These are phyloP conservation scores for Cherax destructor DNA, from an alignment of 1,140 invertebrate species.

Conservation along the genomic window DNA sequence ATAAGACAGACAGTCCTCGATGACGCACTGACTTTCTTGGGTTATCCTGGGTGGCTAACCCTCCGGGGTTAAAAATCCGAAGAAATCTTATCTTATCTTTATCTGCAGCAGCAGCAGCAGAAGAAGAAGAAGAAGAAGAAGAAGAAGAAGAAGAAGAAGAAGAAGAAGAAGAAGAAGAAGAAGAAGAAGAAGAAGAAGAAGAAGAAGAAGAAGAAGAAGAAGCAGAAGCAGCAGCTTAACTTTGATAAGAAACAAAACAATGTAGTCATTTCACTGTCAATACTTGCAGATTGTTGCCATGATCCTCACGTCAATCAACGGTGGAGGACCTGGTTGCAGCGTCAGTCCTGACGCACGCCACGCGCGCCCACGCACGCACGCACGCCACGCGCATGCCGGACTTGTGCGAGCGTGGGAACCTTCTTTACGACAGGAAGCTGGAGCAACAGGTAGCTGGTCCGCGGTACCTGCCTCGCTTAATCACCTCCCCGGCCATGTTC, in stretches of 20 bases:
- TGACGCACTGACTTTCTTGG: too few relatives aligned
- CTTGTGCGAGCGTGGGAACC: constrained; percentile 63
- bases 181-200: not conserved
- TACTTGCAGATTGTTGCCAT: too few relatives aligned
- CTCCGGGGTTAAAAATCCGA: too few relatives aligned
- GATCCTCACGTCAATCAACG: too few relatives aligned
- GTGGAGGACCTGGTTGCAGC: not conserved
- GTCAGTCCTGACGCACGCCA: not conserved
- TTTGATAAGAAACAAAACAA: too few relatives aligned
- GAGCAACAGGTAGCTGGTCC: constrained; percentile 55
- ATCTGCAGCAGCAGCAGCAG: too few relatives aligned
- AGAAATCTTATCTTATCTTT: too few relatives aligned
- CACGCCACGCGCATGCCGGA: constrained; percentile 31
- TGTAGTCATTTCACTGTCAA: too few relatives aligned
- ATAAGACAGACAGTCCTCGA: too few relatives aligned
- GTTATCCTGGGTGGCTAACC: too few relatives aligned
- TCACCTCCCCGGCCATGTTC: not conserved
- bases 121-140: too few relatives aligned
- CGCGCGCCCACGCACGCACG: not conserved
- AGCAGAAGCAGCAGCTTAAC: too few relatives aligned
- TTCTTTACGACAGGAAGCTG: constrained; percentile 50
- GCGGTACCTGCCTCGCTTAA: constrained; percentile 63
- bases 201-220: not conserved
- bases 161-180: not conserved
- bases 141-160: not conserved